phyloP scores from a whole-genome alignment of 2,113 vertebrate genomes.

The Planiliza haematocheilus region DNA sequence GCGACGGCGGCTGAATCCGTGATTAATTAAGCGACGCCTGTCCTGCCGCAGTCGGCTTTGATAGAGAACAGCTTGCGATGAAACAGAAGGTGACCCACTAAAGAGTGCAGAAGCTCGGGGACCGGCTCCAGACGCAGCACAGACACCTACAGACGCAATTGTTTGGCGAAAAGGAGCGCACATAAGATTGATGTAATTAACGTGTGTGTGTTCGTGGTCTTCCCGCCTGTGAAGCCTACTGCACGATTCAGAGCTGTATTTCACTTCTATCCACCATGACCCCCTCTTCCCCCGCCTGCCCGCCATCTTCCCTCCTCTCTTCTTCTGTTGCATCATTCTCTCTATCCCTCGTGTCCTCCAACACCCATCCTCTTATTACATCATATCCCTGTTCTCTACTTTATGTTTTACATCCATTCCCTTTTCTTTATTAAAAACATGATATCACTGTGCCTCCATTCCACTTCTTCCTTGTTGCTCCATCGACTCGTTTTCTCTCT shows the following conservation, averaged over 20 bases:
- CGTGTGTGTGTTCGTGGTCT: slow-evolving; percentile 14
- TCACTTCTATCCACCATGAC: slow-evolving; percentile 31
- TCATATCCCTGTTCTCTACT: slow-evolving; percentile 58
- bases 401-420: slow-evolving; percentile 43
- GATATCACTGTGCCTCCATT: slow-evolving; percentile 1
- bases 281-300: slow-evolving; percentile 6
- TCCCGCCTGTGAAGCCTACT: slow-evolving; percentile 17
- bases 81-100: slow-evolving; percentile 78
- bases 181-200: slow-evolving; percentile 33
- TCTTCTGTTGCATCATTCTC: slow-evolving; percentile 67
- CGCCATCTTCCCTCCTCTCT: slow-evolving; percentile 39
- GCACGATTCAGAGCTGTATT: slow-evolving; percentile 24
- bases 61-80: slow-evolving; percentile 66
- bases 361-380: slow-evolving; percentile 58
- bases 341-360: slow-evolving; percentile 54
- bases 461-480: background rate
- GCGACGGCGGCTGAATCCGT: slow-evolving; percentile 63
- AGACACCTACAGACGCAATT: slow-evolving; percentile 8
- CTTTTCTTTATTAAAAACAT: slow-evolving; percentile 46
- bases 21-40: slow-evolving; percentile 73
- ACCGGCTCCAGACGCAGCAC: slow-evolving; percentile 20
- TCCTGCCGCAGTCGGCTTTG: slow-evolving; percentile 61
- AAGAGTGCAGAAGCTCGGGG: slow-evolving; percentile 46
- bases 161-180: background rate
- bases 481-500: background rate